phyloP scores from a whole-genome alignment of 2,888 invertebrate species.

The Cheilosia pagana region DNA sequence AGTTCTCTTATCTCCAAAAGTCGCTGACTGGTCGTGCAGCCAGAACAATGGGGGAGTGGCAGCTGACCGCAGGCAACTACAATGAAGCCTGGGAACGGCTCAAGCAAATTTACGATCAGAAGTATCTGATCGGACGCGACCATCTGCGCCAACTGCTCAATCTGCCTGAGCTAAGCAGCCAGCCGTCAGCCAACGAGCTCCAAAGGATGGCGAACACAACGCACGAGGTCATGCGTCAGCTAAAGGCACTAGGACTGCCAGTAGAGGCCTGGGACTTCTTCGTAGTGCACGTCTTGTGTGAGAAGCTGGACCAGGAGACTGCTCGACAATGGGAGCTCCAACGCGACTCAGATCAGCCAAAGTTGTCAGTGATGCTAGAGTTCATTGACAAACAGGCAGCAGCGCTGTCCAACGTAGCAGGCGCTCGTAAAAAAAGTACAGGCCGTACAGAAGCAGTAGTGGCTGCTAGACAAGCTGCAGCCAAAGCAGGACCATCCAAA shows the following conservation, averaged over 20 bases:
- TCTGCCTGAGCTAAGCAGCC: background rate
- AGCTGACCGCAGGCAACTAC: background rate
- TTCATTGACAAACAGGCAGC: slow-evolving; percentile 16
- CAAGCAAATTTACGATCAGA: background rate
- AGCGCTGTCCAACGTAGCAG: slow-evolving; percentile 1
- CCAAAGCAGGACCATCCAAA: background rate
- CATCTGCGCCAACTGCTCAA: background rate
- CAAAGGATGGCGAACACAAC: background rate
- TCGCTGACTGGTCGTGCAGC: slow-evolving; percentile 9
- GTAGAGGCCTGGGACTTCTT: slow-evolving; percentile 40
- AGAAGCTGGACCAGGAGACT: slow-evolving; percentile 11
- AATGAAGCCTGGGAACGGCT: background rate
- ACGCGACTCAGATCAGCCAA: slow-evolving; percentile 3
- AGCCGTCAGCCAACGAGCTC: background rate
- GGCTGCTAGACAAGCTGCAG: background rate
- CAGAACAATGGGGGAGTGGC: slow-evolving; percentile 25
- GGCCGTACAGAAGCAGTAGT: background rate
- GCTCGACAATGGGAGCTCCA: slow-evolving; percentile 14
- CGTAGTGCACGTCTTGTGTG: slow-evolving; percentile 27
- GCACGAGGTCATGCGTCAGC: slow-evolving; percentile 2
- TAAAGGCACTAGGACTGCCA: slow-evolving; percentile 14
- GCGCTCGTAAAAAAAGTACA: background rate
- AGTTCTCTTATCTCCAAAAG: slow-evolving; percentile 34
- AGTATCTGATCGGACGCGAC: background rate
- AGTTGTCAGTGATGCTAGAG: background rate